phyloP scores from a whole-genome alignment of 2,888 invertebrate genomes.

The Synergus laeviventris region DNA sequence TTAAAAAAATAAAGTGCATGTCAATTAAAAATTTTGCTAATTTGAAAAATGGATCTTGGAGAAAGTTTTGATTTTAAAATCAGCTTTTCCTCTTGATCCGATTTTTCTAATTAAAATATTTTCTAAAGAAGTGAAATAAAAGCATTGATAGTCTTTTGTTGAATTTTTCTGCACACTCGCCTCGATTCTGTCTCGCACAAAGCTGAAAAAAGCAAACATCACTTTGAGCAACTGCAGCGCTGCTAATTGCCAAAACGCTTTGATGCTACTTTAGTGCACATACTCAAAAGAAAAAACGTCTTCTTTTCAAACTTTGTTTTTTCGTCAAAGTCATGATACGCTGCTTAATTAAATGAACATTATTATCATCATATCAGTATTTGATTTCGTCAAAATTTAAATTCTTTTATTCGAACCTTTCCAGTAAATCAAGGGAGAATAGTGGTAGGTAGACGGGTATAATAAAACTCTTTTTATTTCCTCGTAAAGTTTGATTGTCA shows the following conservation, averaged over 20 bases:
- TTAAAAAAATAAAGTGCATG: not conserved
- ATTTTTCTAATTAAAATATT: not conserved
- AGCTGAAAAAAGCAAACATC: constrained; percentile 23
- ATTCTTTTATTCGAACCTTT: constrained; percentile 73
- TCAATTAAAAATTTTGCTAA: not conserved
- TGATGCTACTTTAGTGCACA: constrained; percentile 54
- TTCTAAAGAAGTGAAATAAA: not conserved
- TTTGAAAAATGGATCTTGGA: too few species aligned
- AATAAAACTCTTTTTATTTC: constrained; percentile 67
- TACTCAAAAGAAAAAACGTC: not conserved
- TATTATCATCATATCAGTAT: constrained; percentile 51
- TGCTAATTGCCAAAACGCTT: constrained; percentile 45
- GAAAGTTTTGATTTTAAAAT: too few species aligned
- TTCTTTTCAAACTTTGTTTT: constrained; percentile 6
- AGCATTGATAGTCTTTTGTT: not conserved
- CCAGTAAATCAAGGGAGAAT: constrained; percentile 75
- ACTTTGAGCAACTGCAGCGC: constrained; percentile 12
- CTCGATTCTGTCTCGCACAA: constrained; percentile 38
- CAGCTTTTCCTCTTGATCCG: too few species aligned
- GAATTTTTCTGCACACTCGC: constrained; percentile 11
- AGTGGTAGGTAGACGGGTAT: constrained; percentile 75
- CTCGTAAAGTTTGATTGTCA: constrained; percentile 70
- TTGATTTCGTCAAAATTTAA: constrained; percentile 67
- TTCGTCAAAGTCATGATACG: constrained; percentile 5
- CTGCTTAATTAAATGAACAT: constrained; percentile 48